Base-by-base conservation (phyloP, 2,888 invertebrate genomes). In the Drosophila anomelani region DNA sequence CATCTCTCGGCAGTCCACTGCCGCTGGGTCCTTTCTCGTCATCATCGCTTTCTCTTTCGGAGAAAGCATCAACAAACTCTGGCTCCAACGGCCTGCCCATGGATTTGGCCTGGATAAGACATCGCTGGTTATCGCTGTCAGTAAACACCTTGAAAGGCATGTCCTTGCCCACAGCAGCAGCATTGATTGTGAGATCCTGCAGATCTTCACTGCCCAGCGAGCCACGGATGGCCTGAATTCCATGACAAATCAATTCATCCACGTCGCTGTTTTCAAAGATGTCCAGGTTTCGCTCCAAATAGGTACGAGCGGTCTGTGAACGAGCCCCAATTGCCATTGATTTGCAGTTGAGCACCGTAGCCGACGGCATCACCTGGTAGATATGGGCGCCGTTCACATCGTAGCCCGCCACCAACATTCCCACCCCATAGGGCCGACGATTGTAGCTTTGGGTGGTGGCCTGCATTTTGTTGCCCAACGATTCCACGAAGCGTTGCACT, bases 271-370 rank as follows among this genome's bases (percentile, higher is more conserved):
- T 94, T 0, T 91, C 80, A 90, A 99, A 97, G 58, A 95, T 94
- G 64, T 94, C 95, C 49, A 98, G 93, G 92, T 98, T 96, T 90
- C 96, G 97, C 93, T 99, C 99, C 63, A 99, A 94, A 91, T 99
- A 99, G 0, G 99, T 99, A 69, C 99, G 94, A n/a, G 99, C 99
- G 72, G 98, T 98, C 92, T 99, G 99, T 0, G 99, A 98, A 4
- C 99, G 94, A 0, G 99, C 96, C 0, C 99, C 99, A 77, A 99
- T 98, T 0, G 99, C 98, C 98, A 99, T 99, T 0, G 99, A 98
- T 88, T 98, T 97, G 93, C 99, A 99, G 92, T 98, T 98, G 89
- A 98, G 98, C 92, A 95, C 98, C 93, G 99, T 99, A 0, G 99
- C 99, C 0, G 99, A 99, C 0, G 99, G 99, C 84, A 98, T 98